Evolutionary conservation across 2,113 vertebrate genomes (phyloP), one percentile per base, ranked within the genome.

Genomic region (Myxocyprinus asiaticus): DNA sequence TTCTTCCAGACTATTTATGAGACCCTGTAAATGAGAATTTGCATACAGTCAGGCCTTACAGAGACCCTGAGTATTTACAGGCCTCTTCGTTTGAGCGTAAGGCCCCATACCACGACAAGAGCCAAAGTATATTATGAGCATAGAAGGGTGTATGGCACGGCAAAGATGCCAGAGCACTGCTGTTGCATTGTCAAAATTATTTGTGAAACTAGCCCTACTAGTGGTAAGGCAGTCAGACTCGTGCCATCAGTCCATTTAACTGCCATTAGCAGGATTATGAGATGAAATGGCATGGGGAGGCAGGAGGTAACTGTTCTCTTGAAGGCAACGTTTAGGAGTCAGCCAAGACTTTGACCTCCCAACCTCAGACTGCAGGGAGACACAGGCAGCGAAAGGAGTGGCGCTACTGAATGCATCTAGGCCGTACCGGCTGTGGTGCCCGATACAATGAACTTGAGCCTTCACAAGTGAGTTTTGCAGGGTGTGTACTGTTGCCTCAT

Each of bases 21-120:
- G 87, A 77, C 85, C 79, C 56, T 81, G 42, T 71, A 82, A 87
- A 88, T 84, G 80, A 83, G 81, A 86, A 78, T 68, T 69, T 43
- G 62, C 11, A 2, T 55, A 47, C 17, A 81, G 80, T 77, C 84
- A 84, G 84, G 86, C 87, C 85, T 87, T 33, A 33, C 22, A 33
- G 22, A 33, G 22, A 33, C 22, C 22, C 22, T 33, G 22, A 33
- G 22, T 33, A 33, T 33, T 33, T 33, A 1, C 88, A 81, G 87
- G 90, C 89, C 88, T 88, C 83, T 45, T 85, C 82, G 83, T 87
- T 85, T 89, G 87, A 88, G 85, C 83, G 87, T 84, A 80, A 6
- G 91, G 89, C 90, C 87, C 88, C 87, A 89, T 88, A 85, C 44
- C 67, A 58, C 6, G 22, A 33, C 22, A 9, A 4, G 11, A 33